A percentile compares a stretch with the other conserved stretches of the same genome.
Conservation (phyloP, 2,888 invertebrate species). For the Salticus scenicus region DNA sequence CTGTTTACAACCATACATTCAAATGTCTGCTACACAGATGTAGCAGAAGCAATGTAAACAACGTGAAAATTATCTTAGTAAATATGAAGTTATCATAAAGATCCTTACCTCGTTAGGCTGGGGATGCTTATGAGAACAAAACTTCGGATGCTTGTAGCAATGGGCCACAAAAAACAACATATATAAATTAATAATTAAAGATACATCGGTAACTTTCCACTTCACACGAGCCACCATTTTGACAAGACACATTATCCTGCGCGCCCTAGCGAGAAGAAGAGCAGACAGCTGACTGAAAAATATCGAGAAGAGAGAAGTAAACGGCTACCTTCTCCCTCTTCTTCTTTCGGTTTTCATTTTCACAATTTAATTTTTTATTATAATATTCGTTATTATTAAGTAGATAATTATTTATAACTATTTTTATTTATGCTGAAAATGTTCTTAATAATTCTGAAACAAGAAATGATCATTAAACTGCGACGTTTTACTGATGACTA, state of each 20-base stretch:
- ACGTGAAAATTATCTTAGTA: slow-evolving; percentile 22
- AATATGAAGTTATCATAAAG: not conserved
- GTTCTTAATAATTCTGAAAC: too few species aligned
- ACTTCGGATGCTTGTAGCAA: slow-evolving; percentile 36
- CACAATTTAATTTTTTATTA: too few species aligned
- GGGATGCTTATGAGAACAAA: slow-evolving; percentile 56
- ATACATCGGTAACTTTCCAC: slow-evolving; percentile 53
- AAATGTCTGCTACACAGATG: not conserved
- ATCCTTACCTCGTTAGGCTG: slow-evolving; percentile 54
- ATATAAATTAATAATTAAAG: slow-evolving; percentile 43
- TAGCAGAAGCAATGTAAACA: slow-evolving; percentile 61
- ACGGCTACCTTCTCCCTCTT: not conserved
- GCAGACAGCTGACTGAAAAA: slow-evolving; percentile 39
- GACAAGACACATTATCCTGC: slow-evolving; percentile 63
- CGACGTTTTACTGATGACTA: too few species aligned
- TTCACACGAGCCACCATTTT: slow-evolving; percentile 66
- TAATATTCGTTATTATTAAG: too few species aligned
- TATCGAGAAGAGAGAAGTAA: not conserved
- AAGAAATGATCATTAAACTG: too few species aligned
- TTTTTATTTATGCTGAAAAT: too few species aligned
- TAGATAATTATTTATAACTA: too few species aligned
- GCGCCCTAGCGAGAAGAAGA: slow-evolving; percentile 60
- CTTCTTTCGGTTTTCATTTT: too few species aligned
- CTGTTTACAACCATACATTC: not conserved
- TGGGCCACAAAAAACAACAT: slow-evolving; percentile 46